A percentile compares a stretch with the other conserved stretches of the same genome.
Evolutionary conservation across 2,113 vertebrate genomes (phyloP).

Genomic region (Calidris pugnax): DNA sequence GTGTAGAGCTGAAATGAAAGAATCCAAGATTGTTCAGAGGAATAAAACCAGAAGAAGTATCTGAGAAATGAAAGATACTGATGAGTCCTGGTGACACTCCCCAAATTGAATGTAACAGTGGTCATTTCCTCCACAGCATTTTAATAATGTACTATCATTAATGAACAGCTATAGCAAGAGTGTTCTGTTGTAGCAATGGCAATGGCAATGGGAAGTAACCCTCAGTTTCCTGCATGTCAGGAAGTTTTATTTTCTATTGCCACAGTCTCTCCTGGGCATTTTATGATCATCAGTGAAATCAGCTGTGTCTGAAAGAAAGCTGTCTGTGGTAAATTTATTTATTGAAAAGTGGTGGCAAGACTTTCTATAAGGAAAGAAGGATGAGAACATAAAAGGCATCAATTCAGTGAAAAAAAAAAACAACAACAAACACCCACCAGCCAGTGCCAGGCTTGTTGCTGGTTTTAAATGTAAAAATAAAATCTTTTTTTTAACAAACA

Average conservation of each 20-base stretch:
- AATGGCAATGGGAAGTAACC: too few relatives aligned
- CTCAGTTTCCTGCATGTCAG: too few relatives aligned
- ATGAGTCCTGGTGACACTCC: constrained; percentile 27
- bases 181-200: not conserved
- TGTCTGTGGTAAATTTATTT: constrained; percentile 66
- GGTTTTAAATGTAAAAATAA: not conserved
- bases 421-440: not conserved
- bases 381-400: constrained; percentile 17
- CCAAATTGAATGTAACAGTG: constrained; percentile 45
- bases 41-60: not conserved
- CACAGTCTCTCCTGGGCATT: constrained; percentile 65
- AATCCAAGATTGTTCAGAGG: not conserved
- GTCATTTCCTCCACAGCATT: constrained; percentile 66
- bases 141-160: constrained; percentile 77
- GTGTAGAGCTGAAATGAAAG: not conserved
- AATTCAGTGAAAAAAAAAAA: not conserved
- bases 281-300: constrained; percentile 82
- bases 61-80: constrained; percentile 8
- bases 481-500: not conserved
- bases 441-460: not conserved
- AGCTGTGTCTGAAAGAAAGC: constrained; percentile 72
- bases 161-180: constrained; percentile 55
- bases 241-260: constrained; percentile 70
- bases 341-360: constrained; percentile 46
- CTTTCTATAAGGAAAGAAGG: constrained; percentile 10